These are phyloP conservation scores for Sminthopsis crassicaudata DNA, from an alignment of 2,113 vertebrate genomes.

Conservation along the genomic window DNA sequence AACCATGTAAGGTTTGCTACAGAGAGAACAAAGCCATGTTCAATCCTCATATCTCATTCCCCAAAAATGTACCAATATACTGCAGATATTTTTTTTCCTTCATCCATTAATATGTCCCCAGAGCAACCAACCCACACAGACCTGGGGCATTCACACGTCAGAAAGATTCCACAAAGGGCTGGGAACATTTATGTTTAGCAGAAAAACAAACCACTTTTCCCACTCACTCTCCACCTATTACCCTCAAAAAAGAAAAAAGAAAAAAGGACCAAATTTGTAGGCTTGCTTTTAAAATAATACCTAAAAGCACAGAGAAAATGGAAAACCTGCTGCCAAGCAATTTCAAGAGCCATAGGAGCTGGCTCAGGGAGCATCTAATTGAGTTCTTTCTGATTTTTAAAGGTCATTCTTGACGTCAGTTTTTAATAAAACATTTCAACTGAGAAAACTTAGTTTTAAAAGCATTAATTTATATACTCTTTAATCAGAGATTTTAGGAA, in stretches of 20 bases:
- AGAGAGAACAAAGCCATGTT: conserved; percentile 54
- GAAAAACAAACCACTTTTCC: conserved; percentile 44
- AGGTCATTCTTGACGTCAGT: not conserved
- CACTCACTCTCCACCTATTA: not conserved
- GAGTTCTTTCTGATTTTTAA: not conserved
- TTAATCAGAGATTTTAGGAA: not conserved
- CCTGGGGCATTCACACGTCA: conserved; percentile 48
- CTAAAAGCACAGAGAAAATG: not conserved
- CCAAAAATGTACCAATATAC: conserved; percentile 65
- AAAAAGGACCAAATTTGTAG: not conserved
- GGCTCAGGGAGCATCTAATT: not conserved
- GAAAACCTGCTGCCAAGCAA: not conserved
- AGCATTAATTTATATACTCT: not conserved
- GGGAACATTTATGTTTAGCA: conserved; percentile 58
- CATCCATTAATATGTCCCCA: conserved; percentile 39
- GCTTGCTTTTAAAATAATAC: not conserved
- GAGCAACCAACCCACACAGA: conserved; percentile 55
- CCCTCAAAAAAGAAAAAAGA: not conserved
- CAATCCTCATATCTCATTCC: conserved; percentile 43
- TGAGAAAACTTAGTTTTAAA: not conserved
- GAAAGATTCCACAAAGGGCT: conserved; percentile 58
- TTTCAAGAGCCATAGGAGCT: not conserved
- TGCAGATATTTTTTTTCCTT: conserved; percentile 51
- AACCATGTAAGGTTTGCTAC: conserved; percentile 65
- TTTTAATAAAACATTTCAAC: not conserved